phyloP scores from a whole-genome alignment of 2,113 vertebrate genomes.

The Upupa epops region DNA sequence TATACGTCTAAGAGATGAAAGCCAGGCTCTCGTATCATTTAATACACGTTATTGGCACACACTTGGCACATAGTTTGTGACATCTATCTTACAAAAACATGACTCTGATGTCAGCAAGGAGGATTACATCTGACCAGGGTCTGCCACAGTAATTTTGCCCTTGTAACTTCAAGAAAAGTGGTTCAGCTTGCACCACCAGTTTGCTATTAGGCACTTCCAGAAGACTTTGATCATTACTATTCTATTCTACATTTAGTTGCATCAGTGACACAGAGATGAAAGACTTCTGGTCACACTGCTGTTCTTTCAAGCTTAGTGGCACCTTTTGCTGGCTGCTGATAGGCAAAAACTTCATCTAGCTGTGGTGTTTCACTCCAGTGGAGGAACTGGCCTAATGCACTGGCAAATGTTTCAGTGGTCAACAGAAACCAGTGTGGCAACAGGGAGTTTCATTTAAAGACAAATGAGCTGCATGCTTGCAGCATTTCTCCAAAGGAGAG shows the following conservation, averaged over 20 bases:
- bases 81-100: neutral
- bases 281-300: neutral
- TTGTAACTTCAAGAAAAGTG: neutral
- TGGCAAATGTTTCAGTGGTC: neutral
- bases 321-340: neutral
- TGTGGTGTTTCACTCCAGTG: neutral
- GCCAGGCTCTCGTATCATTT: neutral
- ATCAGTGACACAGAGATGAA: constrained; percentile 19
- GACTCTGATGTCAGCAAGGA: neutral
- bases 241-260: neutral
- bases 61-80: neutral
- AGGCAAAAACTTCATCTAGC: neutral
- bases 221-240: constrained; percentile 29
- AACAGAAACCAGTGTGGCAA: neutral
- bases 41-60: neutral
- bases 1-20: neutral
- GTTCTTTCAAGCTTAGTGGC: neutral
- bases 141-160: neutral
- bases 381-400: neutral
- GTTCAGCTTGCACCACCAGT: neutral
- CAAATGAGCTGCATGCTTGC: neutral
- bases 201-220: neutral
- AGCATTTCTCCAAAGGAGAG: neutral
- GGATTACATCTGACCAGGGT: neutral
- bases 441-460: neutral